These are phyloP conservation scores for Coilia nasus DNA, from an alignment of 2,797 vertebrate genomes.

Conservation along the genomic window DNA sequence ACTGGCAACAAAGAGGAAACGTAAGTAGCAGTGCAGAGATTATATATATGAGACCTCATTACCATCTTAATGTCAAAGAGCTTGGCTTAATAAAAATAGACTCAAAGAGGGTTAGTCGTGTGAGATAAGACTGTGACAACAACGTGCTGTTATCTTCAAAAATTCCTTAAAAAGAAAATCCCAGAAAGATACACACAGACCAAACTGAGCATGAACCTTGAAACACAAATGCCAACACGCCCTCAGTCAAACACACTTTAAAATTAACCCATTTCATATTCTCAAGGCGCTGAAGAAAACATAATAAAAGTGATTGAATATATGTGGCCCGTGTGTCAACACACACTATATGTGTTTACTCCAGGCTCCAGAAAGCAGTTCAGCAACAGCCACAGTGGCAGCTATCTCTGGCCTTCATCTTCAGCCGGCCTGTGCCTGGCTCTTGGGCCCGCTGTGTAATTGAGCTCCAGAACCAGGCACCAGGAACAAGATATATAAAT, in stretches of 20 bases:
- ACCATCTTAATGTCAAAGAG: slow-evolving; percentile 12
- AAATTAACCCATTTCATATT: slow-evolving; percentile 30
- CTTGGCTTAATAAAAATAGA: slow-evolving; percentile 9
- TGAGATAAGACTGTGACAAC: neutral
- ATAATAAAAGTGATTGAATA: slow-evolving; percentile 69
- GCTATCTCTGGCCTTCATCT: slow-evolving; percentile 34
- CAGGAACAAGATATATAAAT: slow-evolving; percentile 76
- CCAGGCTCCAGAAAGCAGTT: slow-evolving; percentile 42
- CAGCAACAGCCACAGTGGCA: slow-evolving; percentile 52
- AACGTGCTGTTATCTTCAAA: neutral
- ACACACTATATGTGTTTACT: slow-evolving; percentile 54
- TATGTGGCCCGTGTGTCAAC: slow-evolving; percentile 56
- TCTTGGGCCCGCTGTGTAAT: slow-evolving; percentile 68
- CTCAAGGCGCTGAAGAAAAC: slow-evolving; percentile 19
- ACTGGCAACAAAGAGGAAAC: slow-evolving; percentile 1
- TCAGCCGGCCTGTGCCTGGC: slow-evolving; percentile 54
- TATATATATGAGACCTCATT: slow-evolving; percentile 21
- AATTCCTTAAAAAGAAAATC: neutral
- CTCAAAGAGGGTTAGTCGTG: neutral
- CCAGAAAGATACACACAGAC: neutral
- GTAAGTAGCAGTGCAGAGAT: slow-evolving; percentile 5
- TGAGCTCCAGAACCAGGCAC: slow-evolving; percentile 65
- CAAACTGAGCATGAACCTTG: neutral
- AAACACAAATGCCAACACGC: neutral
- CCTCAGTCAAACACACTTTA: neutral